Percentiles rank a stretch among this genome's conserved stretches.
Evolutionary conservation across 1,140 invertebrate genomes (phyloP).

Genomic region (Bombus affinis): DNA sequence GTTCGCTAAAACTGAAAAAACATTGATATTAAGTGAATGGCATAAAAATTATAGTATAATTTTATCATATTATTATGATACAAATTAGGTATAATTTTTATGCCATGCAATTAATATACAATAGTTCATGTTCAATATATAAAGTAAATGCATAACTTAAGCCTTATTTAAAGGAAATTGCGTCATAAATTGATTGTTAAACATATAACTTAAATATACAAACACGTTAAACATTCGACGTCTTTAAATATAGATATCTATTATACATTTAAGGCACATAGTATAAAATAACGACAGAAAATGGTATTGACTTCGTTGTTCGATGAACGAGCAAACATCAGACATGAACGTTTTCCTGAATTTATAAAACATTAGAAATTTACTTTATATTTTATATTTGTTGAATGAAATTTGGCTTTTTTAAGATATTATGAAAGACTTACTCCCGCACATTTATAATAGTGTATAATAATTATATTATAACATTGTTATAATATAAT

Average conservation of each 20-base stretch:
- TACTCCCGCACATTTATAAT: too few relatives aligned
- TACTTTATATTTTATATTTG: not conserved
- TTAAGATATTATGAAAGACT: not conserved
- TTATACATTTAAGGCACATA: slow-evolving; percentile 54
- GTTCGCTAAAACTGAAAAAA: not conserved
- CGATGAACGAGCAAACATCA: slow-evolving; percentile 5
- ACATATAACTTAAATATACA: slow-evolving; percentile 38
- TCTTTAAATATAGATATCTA: slow-evolving; percentile 5
- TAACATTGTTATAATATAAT: too few relatives aligned
- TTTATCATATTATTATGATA: too few relatives aligned
- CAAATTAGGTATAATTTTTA: too few relatives aligned
- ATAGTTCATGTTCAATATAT: not conserved
- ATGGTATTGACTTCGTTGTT: slow-evolving; percentile 24
- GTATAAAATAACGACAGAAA: slow-evolving; percentile 18
- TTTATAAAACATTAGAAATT: slow-evolving; percentile 9
- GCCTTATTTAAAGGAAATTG: not conserved
- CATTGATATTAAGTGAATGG: not conserved
- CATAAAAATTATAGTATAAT: not conserved
- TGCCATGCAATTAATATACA: too few relatives aligned
- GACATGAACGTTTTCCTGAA: slow-evolving; percentile 26
- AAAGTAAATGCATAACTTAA: slow-evolving; percentile 10
- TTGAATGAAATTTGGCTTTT: not conserved
- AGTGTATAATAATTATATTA: too few relatives aligned
- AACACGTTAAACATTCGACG: not conserved
- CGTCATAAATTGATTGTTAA: not conserved